Conservation (phyloP, 2,888 invertebrate species). For the Ophraella communa region DNA sequence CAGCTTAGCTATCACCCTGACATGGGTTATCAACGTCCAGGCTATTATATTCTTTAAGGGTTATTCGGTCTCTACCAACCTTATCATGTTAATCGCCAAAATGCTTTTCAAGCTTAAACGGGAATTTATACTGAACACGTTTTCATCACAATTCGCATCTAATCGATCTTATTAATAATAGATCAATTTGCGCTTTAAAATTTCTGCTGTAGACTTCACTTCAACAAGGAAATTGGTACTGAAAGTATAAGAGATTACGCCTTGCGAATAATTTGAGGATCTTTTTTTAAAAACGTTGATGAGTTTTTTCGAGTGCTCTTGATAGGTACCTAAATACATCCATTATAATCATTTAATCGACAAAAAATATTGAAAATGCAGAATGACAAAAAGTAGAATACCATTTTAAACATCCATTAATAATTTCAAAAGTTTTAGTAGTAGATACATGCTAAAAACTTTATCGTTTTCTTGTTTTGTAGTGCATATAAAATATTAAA, state of each 20-base stretch:
- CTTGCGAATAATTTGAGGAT: not conserved
- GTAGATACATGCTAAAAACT: too few relatives aligned
- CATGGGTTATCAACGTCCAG: constrained; percentile 46
- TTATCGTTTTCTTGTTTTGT: too few relatives aligned
- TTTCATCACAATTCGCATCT: constrained; percentile 30
- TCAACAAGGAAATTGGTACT: constrained; percentile 13
- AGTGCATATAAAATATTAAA: too few relatives aligned
- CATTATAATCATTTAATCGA: not conserved
- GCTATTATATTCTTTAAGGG: constrained; percentile 45
- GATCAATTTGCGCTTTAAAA: constrained; percentile 34
- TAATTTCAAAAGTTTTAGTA: too few relatives aligned
- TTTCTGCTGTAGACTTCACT: constrained; percentile 13
- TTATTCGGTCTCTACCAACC: constrained; percentile 41
- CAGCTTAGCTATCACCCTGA: constrained; percentile 42
- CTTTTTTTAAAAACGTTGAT: not conserved
- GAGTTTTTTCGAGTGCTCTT: not conserved
- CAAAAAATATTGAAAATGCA: not conserved
- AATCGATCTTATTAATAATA: constrained; percentile 38
- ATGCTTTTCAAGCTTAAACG: constrained; percentile 47
- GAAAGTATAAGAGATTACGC: constrained; percentile 1
- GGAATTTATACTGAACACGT: constrained; percentile 30
- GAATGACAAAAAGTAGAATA: not conserved
- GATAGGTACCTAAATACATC: not conserved
- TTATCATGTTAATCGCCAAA: constrained; percentile 49
- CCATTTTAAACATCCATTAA: too few relatives aligned